phyloP scores from a whole-genome alignment of 1,140 invertebrate genomes.

The Solen grandis region DNA sequence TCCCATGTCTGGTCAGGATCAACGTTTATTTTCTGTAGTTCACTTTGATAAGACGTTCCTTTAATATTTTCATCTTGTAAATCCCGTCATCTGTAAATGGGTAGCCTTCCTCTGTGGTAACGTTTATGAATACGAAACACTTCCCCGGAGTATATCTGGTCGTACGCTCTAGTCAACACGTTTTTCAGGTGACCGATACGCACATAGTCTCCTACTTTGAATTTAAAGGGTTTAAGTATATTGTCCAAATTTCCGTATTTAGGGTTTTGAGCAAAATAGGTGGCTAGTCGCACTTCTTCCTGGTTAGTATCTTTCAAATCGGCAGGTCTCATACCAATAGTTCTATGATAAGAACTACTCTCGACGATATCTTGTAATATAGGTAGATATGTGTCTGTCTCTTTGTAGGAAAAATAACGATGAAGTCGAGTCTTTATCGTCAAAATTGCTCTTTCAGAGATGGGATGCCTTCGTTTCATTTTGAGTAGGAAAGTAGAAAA shows the following conservation, averaged over 20 bases:
- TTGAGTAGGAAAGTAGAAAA: slow-evolving; percentile 1
- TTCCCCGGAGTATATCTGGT: slow-evolving; percentile 28
- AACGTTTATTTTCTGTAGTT: slow-evolving; percentile 18
- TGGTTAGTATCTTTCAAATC: slow-evolving; percentile 5
- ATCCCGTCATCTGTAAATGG: slow-evolving; percentile 32
- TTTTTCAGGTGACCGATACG: neutral
- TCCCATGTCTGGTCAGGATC: slow-evolving; percentile 14
- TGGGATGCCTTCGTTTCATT: slow-evolving; percentile 8
- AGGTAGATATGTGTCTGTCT: too few relatives aligned
- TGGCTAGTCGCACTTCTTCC: slow-evolving; percentile 36
- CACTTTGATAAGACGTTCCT: slow-evolving; percentile 23
- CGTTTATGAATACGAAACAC: slow-evolving; percentile 20
- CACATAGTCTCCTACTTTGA: slow-evolving; percentile 18
- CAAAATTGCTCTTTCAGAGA: neutral
- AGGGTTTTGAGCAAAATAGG: slow-evolving; percentile 23
- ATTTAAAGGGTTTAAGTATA: slow-evolving; percentile 30
- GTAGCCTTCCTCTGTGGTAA: slow-evolving; percentile 19
- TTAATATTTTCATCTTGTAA: slow-evolving; percentile 33
- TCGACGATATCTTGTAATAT: too few relatives aligned
- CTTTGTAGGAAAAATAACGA: too few relatives aligned
- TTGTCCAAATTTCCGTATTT: neutral
- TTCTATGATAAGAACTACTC: slow-evolving; percentile 14
- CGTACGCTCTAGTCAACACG: slow-evolving; percentile 5
- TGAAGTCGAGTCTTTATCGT: neutral
- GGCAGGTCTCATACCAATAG: neutral